Evolutionary conservation across 1,140 invertebrate genomes (phyloP).

Genomic region (Trichonephila clavata): DNA sequence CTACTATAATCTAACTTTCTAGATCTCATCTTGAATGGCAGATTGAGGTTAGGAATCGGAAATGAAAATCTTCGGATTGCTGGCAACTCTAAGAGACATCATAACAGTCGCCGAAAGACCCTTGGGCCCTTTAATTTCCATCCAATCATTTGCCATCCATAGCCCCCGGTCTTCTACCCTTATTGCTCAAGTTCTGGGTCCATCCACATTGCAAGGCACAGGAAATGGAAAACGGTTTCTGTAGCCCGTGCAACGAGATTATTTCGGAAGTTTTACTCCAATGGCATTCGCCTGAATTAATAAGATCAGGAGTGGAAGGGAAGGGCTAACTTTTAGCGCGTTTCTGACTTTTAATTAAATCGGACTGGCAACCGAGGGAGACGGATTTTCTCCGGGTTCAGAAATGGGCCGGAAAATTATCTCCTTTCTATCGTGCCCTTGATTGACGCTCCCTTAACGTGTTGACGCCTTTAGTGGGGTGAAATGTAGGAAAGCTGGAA

Average conservation of each 20-base stretch:
- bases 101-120: not conserved
- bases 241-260: not conserved
- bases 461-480: not conserved
- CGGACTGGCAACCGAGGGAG: not conserved
- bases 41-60: slow-evolving; percentile 28
- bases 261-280: not conserved
- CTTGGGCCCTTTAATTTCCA: slow-evolving; percentile 24
- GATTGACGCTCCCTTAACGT: not conserved
- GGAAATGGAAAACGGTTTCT: slow-evolving; percentile 33
- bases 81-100: not conserved
- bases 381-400: not conserved
- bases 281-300: slow-evolving; percentile 3
- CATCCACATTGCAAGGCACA: not conserved
- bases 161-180: not conserved
- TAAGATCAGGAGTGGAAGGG: slow-evolving; percentile 9
- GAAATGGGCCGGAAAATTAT: slow-evolving; percentile 18
- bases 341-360: slow-evolving; percentile 38
- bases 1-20: not conserved
- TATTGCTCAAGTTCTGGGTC: not conserved
- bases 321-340: not conserved
- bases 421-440: not conserved
- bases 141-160: slow-evolving; percentile 26
- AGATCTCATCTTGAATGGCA: slow-evolving; percentile 4
- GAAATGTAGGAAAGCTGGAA: not conserved
- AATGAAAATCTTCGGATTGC: slow-evolving; percentile 25